phyloP scores from a whole-genome alignment of 1,140 invertebrate species.

The Neoseiulus cucumeris region DNA sequence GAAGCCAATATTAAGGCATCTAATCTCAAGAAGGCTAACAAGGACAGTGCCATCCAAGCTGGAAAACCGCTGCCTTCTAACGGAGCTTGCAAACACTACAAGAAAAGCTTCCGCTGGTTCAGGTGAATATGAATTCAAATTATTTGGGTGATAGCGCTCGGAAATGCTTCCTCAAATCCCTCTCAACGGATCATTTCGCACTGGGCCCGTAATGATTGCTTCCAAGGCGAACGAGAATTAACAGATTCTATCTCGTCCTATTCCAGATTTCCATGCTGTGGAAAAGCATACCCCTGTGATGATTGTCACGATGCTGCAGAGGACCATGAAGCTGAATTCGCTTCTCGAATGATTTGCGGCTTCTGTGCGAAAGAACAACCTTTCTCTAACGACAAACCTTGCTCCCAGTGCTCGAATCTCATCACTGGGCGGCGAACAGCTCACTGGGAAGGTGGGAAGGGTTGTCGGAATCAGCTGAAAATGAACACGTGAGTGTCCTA shows the following conservation, averaged over 20 bases:
- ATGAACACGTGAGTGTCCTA: slow-evolving; percentile 25
- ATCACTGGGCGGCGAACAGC: slow-evolving; percentile 23
- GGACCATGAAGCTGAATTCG: slow-evolving; percentile 29
- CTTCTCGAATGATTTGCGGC: slow-evolving; percentile 30
- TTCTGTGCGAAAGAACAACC: slow-evolving; percentile 30
- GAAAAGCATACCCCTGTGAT: slow-evolving; percentile 30
- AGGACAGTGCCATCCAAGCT: slow-evolving; percentile 24
- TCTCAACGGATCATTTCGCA: too few relatives aligned
- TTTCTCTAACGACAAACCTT: slow-evolving; percentile 24
- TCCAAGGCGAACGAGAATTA: too few relatives aligned
- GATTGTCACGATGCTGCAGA: slow-evolving; percentile 29
- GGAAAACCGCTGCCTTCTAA: slow-evolving; percentile 27
- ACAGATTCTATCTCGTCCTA: background rate
- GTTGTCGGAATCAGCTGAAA: slow-evolving; percentile 28
- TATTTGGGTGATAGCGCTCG: too few relatives aligned
- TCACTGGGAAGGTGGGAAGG: slow-evolving; percentile 30
- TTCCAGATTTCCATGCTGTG: slow-evolving; percentile 30
- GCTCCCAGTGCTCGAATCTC: slow-evolving; percentile 22
- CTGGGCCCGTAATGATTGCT: too few relatives aligned
- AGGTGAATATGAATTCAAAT: slow-evolving; percentile 20
- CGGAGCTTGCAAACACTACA: slow-evolving; percentile 30
- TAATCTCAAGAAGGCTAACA: slow-evolving; percentile 6
- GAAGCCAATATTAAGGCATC: slow-evolving; percentile 13
- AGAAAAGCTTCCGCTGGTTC: slow-evolving; percentile 31
- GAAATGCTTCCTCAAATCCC: too few relatives aligned